phyloP scores from a whole-genome alignment of 2,113 vertebrate species.

The Otus sunia region DNA sequence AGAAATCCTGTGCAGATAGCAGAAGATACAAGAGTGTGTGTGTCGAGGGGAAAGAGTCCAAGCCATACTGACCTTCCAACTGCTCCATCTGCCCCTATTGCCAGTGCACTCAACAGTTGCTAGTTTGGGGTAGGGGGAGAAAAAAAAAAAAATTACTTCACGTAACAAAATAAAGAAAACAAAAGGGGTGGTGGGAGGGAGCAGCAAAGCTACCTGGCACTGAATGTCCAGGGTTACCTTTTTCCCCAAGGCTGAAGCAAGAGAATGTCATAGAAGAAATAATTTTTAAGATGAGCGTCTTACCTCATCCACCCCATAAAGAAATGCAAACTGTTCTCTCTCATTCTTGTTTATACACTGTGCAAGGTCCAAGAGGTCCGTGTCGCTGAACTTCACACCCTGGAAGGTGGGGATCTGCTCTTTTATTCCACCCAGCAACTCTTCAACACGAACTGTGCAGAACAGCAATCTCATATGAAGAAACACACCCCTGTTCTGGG shows the following conservation, averaged over 20 bases:
- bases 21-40: background rate
- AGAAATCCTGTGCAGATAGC: background rate
- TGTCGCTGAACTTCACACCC: conserved; percentile 89
- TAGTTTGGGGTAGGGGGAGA: conserved; percentile 44
- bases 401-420: conserved; percentile 86
- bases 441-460: conserved; percentile 79
- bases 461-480: background rate
- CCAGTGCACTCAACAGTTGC: conserved; percentile 88
- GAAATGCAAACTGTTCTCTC: conserved; percentile 71
- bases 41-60: background rate
- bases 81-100: conserved; percentile 85
- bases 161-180: background rate
- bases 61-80: conserved; percentile 86
- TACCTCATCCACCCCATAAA: conserved; percentile 95
- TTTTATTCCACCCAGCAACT: conserved; percentile 84
- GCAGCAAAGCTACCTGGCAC: background rate
- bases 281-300: background rate
- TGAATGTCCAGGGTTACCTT: background rate
- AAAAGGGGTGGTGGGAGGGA: background rate
- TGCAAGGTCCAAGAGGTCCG: conserved; percentile 90
- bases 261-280: background rate
- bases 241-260: background rate
- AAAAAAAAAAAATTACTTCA: background rate
- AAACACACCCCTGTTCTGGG: background rate
- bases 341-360: conserved; percentile 78